phyloP scores from a whole-genome alignment of 2,888 invertebrate species.

The Anticlea derivata region DNA sequence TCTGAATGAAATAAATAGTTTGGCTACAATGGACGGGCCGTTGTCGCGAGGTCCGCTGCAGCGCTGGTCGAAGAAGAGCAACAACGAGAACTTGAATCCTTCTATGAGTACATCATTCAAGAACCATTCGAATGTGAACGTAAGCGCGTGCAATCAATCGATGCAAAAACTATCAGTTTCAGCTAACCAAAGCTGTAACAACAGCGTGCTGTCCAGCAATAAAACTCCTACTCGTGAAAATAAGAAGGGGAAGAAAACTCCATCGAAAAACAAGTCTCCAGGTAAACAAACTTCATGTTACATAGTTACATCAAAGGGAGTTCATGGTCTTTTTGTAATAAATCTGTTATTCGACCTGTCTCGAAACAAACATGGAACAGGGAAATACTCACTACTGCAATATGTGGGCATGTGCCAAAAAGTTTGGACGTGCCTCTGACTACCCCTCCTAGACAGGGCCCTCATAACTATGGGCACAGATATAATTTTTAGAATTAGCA shows the following conservation, averaged over 20 bases:
- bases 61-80: slow-evolving; percentile 90
- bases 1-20: slow-evolving; percentile 90
- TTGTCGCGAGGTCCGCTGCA: slow-evolving; percentile 90
- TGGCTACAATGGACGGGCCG: slow-evolving; percentile 91
- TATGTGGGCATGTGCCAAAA: no score
- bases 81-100: slow-evolving; percentile 84
- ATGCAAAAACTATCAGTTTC: slow-evolving; percentile 85
- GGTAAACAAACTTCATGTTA: slow-evolving; percentile 61
- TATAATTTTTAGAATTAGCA: no score
- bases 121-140: slow-evolving; percentile 78
- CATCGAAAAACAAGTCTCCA: slow-evolving; percentile 86
- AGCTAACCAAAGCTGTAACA: slow-evolving; percentile 83
- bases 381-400: no score
- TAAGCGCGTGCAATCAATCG: slow-evolving; percentile 86
- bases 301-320: background rate
- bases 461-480: no score
- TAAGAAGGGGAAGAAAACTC: slow-evolving; percentile 87
- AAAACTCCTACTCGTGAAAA: slow-evolving; percentile 83
- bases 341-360: no score
- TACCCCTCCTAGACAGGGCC: no score
- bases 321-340: background rate
- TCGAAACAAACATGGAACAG: no score
- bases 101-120: slow-evolving; percentile 68
- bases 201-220: slow-evolving; percentile 76
- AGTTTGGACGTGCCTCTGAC: no score